Base-by-base conservation (phyloP, 2,113 vertebrate species). In the Ursus arctos region DNA sequence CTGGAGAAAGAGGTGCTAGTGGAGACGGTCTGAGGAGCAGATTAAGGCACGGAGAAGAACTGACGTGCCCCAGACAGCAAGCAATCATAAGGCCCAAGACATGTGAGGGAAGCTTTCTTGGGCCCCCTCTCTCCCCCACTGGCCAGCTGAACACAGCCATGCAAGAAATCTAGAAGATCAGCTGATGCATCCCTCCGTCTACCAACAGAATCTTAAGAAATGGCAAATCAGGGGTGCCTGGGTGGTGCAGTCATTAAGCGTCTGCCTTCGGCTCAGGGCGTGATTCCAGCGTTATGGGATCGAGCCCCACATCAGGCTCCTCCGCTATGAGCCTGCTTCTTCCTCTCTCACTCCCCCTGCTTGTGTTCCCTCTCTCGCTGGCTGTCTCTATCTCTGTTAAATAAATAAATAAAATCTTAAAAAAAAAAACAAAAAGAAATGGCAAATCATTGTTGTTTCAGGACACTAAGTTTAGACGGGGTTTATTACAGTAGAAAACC, bases 31-130 rank as follows among this genome's bases (percentile, higher is more conserved):
- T 74, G 57, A 93, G 65, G 7, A 63, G 28, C 12, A 92, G 10
- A 55, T 40, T 49, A 28, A 55, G 28, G 18, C 16, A 33, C 6
- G 15, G 31, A 67, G n/a, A 33, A 22, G 43, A 81, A 57, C 18
- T 47, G 18, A 57, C 19, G 12, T 14, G 16, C 6, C 79, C 67
- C 8, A 72, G 9, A n/a, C 13, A 49, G 63, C 59, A 85, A 88
- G 59, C 36, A 63, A 72, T 36, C 12, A 4, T 24, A 21, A 53
- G 51, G 33, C 24, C 22, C 61, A 63, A 90, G n/a, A 74, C 7
- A 11, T 1, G 0, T 21, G 28, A 33, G 4, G 8, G 1, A 31
- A 24, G 33, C 24, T 59, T 76, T 28, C 26, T 4, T 59, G 43
- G 53, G 10, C 13, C 28, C 67, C 4, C 16, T 1, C 63, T 9